These are phyloP conservation scores for Aleiodes alternator DNA, from an alignment of 2,888 invertebrate species.

Conservation along the genomic window DNA sequence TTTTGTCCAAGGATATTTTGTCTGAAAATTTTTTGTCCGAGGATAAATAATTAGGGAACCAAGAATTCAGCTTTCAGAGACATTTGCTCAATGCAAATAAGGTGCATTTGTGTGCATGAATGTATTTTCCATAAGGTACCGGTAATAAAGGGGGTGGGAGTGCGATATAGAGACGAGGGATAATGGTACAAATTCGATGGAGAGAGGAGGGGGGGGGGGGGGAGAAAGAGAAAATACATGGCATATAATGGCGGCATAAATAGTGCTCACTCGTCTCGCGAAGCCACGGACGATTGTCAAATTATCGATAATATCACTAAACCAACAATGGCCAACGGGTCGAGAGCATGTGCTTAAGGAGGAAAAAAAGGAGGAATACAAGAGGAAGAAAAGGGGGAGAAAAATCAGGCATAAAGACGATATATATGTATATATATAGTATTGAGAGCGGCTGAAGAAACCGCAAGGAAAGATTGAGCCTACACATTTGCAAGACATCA, in stretches of 20 bases:
- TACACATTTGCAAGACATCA: conserved; percentile 27
- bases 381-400: background rate
- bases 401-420: conserved; percentile 2
- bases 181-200: conserved; percentile 13
- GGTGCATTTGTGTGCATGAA: background rate
- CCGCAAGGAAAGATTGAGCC: conserved; percentile 31
- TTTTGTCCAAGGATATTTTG: too few relatives aligned
- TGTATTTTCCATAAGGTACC: conserved; percentile 1
- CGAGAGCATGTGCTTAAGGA: conserved; percentile 23
- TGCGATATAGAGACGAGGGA: background rate
- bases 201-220: conserved; percentile 7
- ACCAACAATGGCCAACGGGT: conserved; percentile 69
- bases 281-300: conserved; percentile 70
- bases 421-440: background rate
- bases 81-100: background rate
- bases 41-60: too few relatives aligned
- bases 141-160: background rate
- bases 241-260: conserved; percentile 64
- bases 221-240: conserved; percentile 44
- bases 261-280: conserved; percentile 55
- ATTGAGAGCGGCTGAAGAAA: conserved; percentile 16
- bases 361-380: conserved; percentile 9
- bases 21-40: too few relatives aligned
- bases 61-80: background rate
- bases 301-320: conserved; percentile 75